Evolutionary conservation across 2,113 vertebrate species (phyloP).

Genomic region (Campylomormyrus numenius): DNA sequence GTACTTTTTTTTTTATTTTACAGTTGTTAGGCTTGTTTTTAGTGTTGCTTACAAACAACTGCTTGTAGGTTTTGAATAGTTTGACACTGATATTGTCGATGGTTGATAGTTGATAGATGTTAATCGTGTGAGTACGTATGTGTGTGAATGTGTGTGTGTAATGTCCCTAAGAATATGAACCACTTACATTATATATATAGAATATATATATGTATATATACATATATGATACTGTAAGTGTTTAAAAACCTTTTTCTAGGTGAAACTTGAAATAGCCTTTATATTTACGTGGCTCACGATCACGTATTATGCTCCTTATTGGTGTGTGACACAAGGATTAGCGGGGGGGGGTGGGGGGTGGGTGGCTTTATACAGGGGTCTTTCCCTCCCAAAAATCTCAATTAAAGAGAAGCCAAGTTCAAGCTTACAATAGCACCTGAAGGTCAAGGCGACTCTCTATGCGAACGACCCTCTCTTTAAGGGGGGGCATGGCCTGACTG

Average conservation of each 20-base stretch:
- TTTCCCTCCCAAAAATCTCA: not conserved
- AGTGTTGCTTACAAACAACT: slow-evolving; percentile 6
- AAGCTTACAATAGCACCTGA: not conserved
- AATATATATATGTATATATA: not conserved
- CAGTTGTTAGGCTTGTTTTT: not conserved
- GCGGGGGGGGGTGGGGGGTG: too few relatives aligned
- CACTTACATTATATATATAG: slow-evolving; percentile 1
- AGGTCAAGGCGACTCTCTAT: not conserved
- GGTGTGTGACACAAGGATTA: not conserved
- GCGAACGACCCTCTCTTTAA: not conserved
- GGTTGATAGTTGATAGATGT: slow-evolving; percentile 14
- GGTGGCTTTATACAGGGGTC: not conserved
- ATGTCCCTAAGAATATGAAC: slow-evolving; percentile 24
- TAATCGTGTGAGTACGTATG: slow-evolving; percentile 4
- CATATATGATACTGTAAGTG: slow-evolving; percentile 1
- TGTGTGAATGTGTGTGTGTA: slow-evolving; percentile 5
- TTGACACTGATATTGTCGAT: slow-evolving; percentile 28
- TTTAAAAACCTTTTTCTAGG: slow-evolving; percentile 18
- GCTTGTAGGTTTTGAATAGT: slow-evolving; percentile 24
- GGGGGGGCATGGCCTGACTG: not conserved
- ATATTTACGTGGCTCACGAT: not conserved
- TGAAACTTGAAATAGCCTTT: slow-evolving; percentile 15
- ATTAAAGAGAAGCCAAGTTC: not conserved
- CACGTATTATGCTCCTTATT: not conserved
- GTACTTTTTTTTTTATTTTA: slow-evolving; percentile 3